phyloP scores from a whole-genome alignment of 2,797 vertebrate genomes.

The Botia almorhae region DNA sequence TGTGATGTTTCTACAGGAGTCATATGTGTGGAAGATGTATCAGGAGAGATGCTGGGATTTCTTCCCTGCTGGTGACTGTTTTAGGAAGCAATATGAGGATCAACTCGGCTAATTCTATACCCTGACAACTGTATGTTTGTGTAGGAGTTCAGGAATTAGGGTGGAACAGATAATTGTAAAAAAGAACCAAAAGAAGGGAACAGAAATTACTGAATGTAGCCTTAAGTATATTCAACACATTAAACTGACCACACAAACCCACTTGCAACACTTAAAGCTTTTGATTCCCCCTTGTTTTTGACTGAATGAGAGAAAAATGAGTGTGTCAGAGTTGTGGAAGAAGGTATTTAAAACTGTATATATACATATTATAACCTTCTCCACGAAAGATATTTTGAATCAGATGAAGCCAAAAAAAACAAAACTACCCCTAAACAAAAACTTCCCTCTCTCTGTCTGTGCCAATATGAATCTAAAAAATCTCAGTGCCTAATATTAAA shows the following conservation, averaged over 20 bases:
- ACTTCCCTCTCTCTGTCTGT: conserved; percentile 47
- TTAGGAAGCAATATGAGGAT: conserved; percentile 95
- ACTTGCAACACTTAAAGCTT: conserved; percentile 17
- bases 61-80: conserved; percentile 94
- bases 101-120: conserved; percentile 81
- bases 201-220: conserved; percentile 14
- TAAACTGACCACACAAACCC: conserved; percentile 30
- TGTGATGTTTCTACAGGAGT: conserved; percentile 78
- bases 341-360: conserved; percentile 19
- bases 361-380: conserved; percentile 16
- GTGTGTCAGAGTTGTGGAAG: conserved; percentile 7
- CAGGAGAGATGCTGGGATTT: conserved; percentile 94
- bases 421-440: conserved; percentile 27
- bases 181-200: conserved; percentile 20
- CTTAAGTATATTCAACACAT: conserved; percentile 22
- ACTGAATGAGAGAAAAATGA: conserved; percentile 27
- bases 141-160: conserved; percentile 16
- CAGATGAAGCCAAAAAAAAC: conserved; percentile 40
- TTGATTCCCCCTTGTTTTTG: conserved; percentile 36
- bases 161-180: conserved; percentile 20
- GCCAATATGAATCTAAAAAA: conserved; percentile 46
- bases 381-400: background rate
- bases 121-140: conserved; percentile 30
- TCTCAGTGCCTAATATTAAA: conserved; percentile 74
- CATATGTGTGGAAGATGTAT: conserved; percentile 97